phyloP scores from a whole-genome alignment of 1,140 invertebrate species.

The Tribolium madens region DNA sequence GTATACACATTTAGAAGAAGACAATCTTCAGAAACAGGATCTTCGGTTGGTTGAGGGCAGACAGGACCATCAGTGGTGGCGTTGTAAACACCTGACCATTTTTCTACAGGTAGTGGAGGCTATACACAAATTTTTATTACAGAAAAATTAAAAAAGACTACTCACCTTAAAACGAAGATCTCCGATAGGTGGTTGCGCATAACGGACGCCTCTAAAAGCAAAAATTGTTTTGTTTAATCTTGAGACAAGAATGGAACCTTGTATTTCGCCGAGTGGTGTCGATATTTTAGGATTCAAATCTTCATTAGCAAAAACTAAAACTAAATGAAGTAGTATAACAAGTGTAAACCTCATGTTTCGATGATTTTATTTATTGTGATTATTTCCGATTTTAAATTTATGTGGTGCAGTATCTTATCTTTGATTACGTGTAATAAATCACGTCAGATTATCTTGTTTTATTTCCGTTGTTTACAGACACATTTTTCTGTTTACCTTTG shows the following conservation, averaged over 20 bases:
- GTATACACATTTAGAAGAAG: constrained; percentile 77
- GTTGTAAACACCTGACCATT: constrained; percentile 72
- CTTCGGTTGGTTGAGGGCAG: constrained; percentile 65
- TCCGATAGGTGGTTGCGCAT: constrained; percentile 73
- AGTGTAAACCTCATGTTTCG: not conserved
- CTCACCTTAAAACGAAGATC: constrained; percentile 71
- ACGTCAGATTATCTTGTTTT: too few relatives aligned
- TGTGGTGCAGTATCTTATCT: not conserved
- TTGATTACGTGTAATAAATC: not conserved
- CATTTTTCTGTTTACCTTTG: too few relatives aligned
- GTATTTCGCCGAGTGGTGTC: constrained; percentile 62
- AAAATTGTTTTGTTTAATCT: constrained; percentile 67
- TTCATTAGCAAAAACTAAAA: not conserved
- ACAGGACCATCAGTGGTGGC: constrained; percentile 72
- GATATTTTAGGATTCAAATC: not conserved
- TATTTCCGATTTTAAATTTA: not conserved
- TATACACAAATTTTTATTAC: constrained; percentile 40
- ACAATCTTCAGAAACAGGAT: constrained; percentile 77
- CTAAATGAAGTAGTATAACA: not conserved
- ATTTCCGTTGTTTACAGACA: too few relatives aligned
- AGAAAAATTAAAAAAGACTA: constrained; percentile 63
- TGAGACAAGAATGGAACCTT: constrained; percentile 63
- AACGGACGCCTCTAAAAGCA: constrained; percentile 74
- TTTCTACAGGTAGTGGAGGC: constrained; percentile 62
- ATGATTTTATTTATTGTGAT: not conserved